Base-by-base conservation (phyloP, 2,797 vertebrate species). In the Helostoma temminkii region DNA sequence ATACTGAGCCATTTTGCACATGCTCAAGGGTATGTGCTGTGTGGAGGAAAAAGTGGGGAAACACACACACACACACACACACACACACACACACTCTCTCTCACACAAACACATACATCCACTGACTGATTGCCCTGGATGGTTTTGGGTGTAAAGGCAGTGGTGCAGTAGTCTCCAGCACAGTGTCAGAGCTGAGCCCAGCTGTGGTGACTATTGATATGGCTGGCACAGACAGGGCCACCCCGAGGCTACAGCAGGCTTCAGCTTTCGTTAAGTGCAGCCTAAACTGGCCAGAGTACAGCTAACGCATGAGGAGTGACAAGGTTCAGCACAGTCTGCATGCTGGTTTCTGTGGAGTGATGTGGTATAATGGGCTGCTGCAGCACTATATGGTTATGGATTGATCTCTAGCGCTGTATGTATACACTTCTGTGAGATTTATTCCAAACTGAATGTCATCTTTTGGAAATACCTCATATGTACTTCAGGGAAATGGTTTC, bases 1-100 rank as follows among this genome's bases (percentile, higher is more conserved):
- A 91, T 90, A 84, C 84, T 85, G 85, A 89, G 87, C 85, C 88
- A 86, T 89, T 89, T 86, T 88, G 83, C 86, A 85, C 77, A 79
- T 41, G 85, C 87, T 90, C 71, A 78, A 83, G 87, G 89, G 84
- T 72, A 84, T 70, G 74, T 66, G 22, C 76, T 82, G 83, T 77
- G 76, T 76, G 79, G 74, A 82, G 54, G 57, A 73, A 74, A 14
- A 65, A 84, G 87, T 82, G 84, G 86, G 84, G 82, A 89, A 88
- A 77, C 41, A 46, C 66, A 57, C 46, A 66, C 66, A 82, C 54
- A 70, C 42, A 60, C 50, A 78, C 42, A 69, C 50, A 68, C 55
- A 42, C 67, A 66, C 41, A 63, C 37, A 63, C 30, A 42, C 66
- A 66, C 37, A 45, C 28, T 63, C 49, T 53, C 56, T 61, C 25